phyloP scores from a whole-genome alignment of 2,888 invertebrate genomes.

The Phyto melanocephala region DNA sequence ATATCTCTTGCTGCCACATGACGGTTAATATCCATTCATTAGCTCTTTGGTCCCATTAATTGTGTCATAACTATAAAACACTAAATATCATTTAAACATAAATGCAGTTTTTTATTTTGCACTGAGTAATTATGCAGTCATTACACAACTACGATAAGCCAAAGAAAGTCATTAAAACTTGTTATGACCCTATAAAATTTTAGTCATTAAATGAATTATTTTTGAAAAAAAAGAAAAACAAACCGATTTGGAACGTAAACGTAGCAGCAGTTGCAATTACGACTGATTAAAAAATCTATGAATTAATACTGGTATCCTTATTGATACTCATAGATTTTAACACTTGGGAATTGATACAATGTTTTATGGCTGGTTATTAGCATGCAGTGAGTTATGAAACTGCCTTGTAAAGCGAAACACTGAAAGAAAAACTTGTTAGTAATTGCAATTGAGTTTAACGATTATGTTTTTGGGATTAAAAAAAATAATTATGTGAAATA shows the following conservation, averaged over 20 bases:
- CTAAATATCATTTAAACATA: neutral
- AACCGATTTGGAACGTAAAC: neutral
- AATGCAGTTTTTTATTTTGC: constrained; percentile 2
- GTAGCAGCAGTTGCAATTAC: neutral
- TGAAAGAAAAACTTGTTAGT: no score
- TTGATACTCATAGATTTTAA: neutral
- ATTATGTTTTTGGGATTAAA: no score
- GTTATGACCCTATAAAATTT: constrained; percentile 21
- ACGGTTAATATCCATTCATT: no score
- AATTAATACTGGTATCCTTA: constrained; percentile 11
- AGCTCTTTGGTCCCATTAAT: neutral
- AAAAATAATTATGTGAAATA: no score
- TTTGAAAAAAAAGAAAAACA: neutral
- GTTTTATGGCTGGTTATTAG: neutral
- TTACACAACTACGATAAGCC: neutral
- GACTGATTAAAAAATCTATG: constrained; percentile 26
- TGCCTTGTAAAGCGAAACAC: neutral
- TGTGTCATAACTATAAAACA: neutral
- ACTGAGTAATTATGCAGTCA: neutral
- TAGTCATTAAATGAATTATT: constrained; percentile 30
- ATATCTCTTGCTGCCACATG: no score
- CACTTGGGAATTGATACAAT: neutral
- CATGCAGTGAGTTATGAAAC: neutral
- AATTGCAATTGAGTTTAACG: no score
- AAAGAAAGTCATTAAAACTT: constrained; percentile 24